phyloP scores from a whole-genome alignment of 2,113 vertebrate species.

The Oplegnathus fasciatus region DNA sequence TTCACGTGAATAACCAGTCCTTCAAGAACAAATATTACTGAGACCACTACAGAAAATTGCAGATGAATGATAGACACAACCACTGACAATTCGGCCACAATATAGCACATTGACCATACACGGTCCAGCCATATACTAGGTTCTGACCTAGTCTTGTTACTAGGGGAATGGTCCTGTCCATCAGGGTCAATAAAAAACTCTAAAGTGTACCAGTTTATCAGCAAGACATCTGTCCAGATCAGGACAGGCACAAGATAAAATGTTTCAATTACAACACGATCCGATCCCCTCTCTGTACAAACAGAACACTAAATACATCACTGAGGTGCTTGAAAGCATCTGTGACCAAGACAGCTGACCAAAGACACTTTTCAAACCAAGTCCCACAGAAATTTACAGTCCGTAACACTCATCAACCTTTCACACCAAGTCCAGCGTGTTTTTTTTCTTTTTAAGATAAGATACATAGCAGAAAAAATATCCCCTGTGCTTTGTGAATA shows the following conservation, averaged over 20 bases:
- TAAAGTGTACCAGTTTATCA: constrained; percentile 42
- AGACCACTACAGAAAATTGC: too few relatives aligned
- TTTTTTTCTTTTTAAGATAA: not conserved
- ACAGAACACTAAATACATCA: constrained; percentile 46
- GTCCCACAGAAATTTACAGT: constrained; percentile 30
- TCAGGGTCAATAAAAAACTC: constrained; percentile 18
- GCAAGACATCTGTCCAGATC: constrained; percentile 25
- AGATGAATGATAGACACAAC: too few relatives aligned
- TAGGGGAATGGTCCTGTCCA: not conserved
- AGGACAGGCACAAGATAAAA: constrained; percentile 60
- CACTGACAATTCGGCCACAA: too few relatives aligned
- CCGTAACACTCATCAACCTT: constrained; percentile 6
- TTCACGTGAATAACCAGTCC: too few relatives aligned
- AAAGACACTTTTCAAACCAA: constrained; percentile 51
- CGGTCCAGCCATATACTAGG: too few relatives aligned
- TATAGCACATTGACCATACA: too few relatives aligned
- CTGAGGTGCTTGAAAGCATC: constrained; percentile 15
- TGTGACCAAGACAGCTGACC: constrained; percentile 47
- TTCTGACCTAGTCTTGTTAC: too few relatives aligned
- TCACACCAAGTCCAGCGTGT: constrained; percentile 3
- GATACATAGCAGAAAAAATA: not conserved
- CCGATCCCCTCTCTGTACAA: constrained; percentile 22
- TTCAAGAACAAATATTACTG: too few relatives aligned
- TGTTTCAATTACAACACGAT: constrained; percentile 59
- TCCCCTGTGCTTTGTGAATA: constrained; percentile 8